These are phyloP conservation scores for Glossosoma conforme DNA, from an alignment of 1,140 invertebrate species.

Conservation along the genomic window DNA sequence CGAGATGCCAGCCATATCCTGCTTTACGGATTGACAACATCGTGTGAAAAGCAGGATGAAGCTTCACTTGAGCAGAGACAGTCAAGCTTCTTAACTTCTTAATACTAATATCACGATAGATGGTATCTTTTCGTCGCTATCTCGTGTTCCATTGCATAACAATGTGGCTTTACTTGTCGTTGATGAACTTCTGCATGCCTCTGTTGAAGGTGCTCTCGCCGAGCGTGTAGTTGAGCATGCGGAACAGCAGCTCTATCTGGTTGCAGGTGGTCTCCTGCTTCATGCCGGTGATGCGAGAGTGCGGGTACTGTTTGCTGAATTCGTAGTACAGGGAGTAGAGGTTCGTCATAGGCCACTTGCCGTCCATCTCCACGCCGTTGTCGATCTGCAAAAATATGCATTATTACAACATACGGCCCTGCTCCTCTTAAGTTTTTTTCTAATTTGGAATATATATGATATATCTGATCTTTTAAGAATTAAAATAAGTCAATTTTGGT, in stretches of 20 bases:
- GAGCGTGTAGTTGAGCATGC: constrained; percentile 88
- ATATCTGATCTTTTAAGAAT: too few species aligned
- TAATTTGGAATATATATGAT: too few species aligned
- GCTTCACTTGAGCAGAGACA: too few species aligned
- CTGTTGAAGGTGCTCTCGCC: constrained; percentile 72
- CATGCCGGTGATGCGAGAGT: constrained; percentile 65
- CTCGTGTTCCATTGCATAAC: too few species aligned
- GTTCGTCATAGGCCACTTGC: constrained; percentile 70
- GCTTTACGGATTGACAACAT: too few species aligned
- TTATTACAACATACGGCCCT: constrained; percentile 8
- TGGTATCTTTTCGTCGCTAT: too few species aligned
- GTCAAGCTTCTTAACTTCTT: too few species aligned
- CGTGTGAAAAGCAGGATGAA: too few species aligned
- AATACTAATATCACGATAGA: too few species aligned
- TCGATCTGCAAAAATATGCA: constrained; percentile 49
- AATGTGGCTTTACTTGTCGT: constrained; percentile 56
- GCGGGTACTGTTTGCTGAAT: constrained; percentile 66
- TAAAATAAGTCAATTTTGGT: too few species aligned
- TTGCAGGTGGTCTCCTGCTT: constrained; percentile 64
- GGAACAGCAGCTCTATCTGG: constrained; percentile 81
- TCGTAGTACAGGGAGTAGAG: constrained; percentile 71
- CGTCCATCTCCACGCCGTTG: constrained; percentile 61
- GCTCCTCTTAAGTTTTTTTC: too few species aligned
- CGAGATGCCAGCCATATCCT: too few species aligned
- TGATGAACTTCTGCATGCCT: constrained; percentile 67